These are phyloP conservation scores for Furcifer pardalis DNA, from an alignment of 2,797 vertebrate genomes.

Conservation along the genomic window DNA sequence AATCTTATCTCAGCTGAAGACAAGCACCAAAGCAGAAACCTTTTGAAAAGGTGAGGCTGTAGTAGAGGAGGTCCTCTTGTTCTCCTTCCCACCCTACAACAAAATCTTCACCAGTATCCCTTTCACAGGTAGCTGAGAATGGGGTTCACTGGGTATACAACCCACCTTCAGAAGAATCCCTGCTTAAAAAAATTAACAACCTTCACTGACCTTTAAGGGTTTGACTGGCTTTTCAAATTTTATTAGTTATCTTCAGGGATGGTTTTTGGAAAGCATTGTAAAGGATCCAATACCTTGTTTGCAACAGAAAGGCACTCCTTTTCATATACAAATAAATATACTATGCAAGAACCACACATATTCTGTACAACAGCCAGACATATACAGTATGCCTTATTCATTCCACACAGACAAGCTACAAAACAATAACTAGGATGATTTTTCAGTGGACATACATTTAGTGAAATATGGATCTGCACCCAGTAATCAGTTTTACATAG, in stretches of 20 bases:
- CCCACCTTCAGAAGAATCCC: not conserved
- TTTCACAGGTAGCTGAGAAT: conserved; percentile 2
- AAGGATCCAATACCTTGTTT: not conserved
- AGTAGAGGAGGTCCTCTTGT: not conserved
- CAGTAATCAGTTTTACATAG: not conserved
- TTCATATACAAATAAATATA: not conserved
- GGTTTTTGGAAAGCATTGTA: not conserved
- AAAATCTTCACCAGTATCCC: not conserved
- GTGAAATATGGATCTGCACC: not conserved
- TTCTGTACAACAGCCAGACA: not conserved
- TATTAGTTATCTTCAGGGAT: not conserved
- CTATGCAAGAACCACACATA: not conserved
- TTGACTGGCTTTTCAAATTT: not conserved
- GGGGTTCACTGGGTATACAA: not conserved
- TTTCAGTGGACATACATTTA: not conserved
- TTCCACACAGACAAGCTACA: not conserved
- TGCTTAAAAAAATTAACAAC: not conserved
- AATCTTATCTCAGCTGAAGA: not conserved
- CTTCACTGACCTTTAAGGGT: not conserved
- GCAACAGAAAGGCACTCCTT: not conserved
- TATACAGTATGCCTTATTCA: not conserved
- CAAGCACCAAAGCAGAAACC: conserved; percentile 3
- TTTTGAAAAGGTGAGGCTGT: not conserved
- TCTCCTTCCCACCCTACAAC: not conserved
- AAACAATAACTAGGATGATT: not conserved